These are phyloP conservation scores for Aphelenchoides besseyi DNA, from an alignment of 1,140 invertebrate species.

Conservation along the genomic window DNA sequence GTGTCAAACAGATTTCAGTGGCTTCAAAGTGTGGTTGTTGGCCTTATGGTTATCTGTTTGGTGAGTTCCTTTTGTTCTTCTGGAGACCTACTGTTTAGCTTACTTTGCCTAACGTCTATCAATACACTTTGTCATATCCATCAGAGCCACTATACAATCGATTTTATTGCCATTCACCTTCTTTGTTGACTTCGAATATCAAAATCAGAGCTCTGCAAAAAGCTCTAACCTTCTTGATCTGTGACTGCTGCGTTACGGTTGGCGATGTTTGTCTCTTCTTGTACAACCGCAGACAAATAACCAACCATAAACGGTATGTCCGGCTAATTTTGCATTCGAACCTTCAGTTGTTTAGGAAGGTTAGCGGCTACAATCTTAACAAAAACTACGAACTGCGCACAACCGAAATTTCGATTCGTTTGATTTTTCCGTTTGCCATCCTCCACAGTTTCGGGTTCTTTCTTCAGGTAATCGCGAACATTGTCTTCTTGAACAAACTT, in stretches of 20 bases:
- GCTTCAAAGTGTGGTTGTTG: background rate
- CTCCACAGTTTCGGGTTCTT: background rate
- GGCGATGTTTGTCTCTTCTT: background rate
- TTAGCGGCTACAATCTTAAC: background rate
- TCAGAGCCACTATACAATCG: background rate
- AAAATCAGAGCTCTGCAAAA: background rate
- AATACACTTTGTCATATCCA: background rate
- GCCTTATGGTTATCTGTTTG: background rate
- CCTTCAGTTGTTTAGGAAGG: background rate
- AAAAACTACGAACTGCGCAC: background rate
- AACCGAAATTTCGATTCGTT: background rate
- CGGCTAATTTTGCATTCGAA: background rate
- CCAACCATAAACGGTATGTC: background rate
- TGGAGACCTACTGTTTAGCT: background rate
- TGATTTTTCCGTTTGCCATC: background rate
- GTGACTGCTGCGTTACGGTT: background rate
- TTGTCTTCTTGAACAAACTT: background rate
- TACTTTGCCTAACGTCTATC: background rate
- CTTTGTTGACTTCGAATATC: background rate
- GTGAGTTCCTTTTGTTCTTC: background rate
- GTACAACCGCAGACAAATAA: background rate
- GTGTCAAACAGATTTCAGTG: background rate
- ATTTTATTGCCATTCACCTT: background rate
- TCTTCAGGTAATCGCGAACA: background rate
- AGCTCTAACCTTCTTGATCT: background rate